Conservation (phyloP, 1,140 invertebrate species). For the Acarapis woodi region DNA sequence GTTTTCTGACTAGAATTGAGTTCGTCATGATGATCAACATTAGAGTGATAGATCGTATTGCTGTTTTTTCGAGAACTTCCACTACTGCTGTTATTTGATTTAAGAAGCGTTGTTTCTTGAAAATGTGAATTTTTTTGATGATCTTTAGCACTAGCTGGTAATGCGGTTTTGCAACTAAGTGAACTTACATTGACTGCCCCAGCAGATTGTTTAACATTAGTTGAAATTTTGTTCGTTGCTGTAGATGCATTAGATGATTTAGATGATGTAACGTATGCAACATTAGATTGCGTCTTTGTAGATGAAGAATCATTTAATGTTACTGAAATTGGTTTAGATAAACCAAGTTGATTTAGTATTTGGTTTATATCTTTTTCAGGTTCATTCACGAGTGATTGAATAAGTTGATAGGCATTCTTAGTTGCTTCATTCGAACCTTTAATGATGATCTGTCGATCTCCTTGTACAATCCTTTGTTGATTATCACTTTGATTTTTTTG, state of each 20-base stretch:
- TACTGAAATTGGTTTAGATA: slow-evolving; percentile 4
- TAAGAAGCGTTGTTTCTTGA: background rate
- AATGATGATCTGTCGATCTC: slow-evolving; percentile 74
- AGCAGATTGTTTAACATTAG: background rate
- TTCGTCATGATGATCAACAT: no score
- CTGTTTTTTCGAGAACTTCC: background rate
- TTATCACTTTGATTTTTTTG: slow-evolving; percentile 79
- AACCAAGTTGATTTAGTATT: slow-evolving; percentile 35
- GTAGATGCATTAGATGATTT: background rate
- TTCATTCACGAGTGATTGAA: slow-evolving; percentile 59
- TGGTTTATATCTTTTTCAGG: slow-evolving; percentile 65
- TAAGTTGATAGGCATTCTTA: slow-evolving; percentile 56
- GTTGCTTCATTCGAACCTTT: slow-evolving; percentile 65
- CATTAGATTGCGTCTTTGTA: background rate
- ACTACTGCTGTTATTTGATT: background rate
- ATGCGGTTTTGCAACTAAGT: background rate
- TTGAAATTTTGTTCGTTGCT: background rate
- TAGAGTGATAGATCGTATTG: no score
- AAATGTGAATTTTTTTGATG: background rate
- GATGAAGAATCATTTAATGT: background rate
- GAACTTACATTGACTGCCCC: background rate
- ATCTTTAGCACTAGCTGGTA: background rate
- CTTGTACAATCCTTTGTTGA: no score
- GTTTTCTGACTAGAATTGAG: no score
- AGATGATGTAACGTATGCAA: background rate